Base-by-base conservation (phyloP, 2,888 invertebrate genomes). In the Drosophila mulleri region DNA sequence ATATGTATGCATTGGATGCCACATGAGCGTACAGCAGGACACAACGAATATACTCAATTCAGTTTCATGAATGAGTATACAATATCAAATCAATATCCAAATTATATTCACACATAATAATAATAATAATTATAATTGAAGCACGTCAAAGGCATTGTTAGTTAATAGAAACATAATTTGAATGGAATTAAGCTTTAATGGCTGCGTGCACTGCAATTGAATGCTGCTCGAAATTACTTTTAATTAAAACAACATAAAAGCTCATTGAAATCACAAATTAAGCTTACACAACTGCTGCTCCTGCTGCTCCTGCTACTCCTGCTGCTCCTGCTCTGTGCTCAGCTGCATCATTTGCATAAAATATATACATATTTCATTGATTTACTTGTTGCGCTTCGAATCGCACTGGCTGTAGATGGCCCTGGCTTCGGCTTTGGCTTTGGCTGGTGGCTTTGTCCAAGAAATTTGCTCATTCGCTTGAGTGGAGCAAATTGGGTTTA, bases 211-310 rank as follows among this genome's bases (percentile, higher is more conserved):
- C 44, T 44, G 45, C 23, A 45, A 14, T 20, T 11, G 14, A 62
- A 42, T 48, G 42, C 26, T 32, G 44, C 48, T 23, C 37, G 50
- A 12, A 65, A 61, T 56, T 44, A 32, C 26, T 18, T 52, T 59
- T 56, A 39, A 63, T 56, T 57, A 39, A 47, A 53, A 41, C 35
- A 52, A 14, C 59, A 48, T 48, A 44, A 16, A 26, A 20, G 18
- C 18, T 45, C 42, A 62, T 62, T 62, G 44, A 59, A 41, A 37
- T 52, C 29, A 45, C 12, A 53, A 56, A 50, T 62, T 4, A 47
- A n/a, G 23, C 29, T 41, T 18, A 14, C n/a, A 18, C 20, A 45
- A 44, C 26, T 1, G 32, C 23, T 20, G 42, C 20, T 44, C 2
- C 32, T 32, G 9, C 32, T 32, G 3, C 29, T 29, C 8, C 9